phyloP scores from a whole-genome alignment of 1,140 invertebrate species.

The Chrysopa pallens region DNA sequence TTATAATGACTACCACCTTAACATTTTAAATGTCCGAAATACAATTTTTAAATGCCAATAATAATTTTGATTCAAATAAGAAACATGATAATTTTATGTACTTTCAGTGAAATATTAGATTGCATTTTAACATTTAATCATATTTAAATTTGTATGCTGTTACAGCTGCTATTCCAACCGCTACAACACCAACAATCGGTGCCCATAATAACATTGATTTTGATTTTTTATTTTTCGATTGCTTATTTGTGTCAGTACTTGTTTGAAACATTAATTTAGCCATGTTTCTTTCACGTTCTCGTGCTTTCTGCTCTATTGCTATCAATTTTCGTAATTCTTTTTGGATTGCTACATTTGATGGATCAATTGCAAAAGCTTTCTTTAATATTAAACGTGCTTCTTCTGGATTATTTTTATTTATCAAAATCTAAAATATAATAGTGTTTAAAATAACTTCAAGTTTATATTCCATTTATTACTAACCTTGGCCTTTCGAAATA shows the following conservation, averaged over 20 bases:
- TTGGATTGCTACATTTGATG: constrained; percentile 33
- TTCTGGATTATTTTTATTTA: constrained; percentile 35
- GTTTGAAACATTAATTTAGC: constrained; percentile 33
- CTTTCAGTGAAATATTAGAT: too few relatives aligned
- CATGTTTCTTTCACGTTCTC: constrained; percentile 24
- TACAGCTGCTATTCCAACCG: neutral
- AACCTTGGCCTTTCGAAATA: constrained; percentile 67
- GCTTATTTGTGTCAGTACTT: constrained; percentile 33
- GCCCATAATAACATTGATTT: constrained; percentile 1
- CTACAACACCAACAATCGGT: neutral
- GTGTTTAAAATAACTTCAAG: neutral
- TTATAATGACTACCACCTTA: too few relatives aligned
- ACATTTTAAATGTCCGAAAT: too few relatives aligned
- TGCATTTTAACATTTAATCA: neutral
- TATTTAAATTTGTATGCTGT: neutral
- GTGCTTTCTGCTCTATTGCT: neutral
- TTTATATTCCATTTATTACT: constrained; percentile 3
- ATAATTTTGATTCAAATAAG: too few relatives aligned
- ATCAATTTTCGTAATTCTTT: neutral
- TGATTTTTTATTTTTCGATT: constrained; percentile 46
- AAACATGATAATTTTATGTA: too few relatives aligned
- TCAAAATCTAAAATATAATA: constrained; percentile 32
- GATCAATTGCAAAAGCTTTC: constrained; percentile 36
- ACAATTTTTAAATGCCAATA: too few relatives aligned
- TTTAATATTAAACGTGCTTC: constrained; percentile 37